Evolutionary conservation across 2,888 invertebrate species (phyloP).

Genomic region (Bugulina stolonifera): DNA sequence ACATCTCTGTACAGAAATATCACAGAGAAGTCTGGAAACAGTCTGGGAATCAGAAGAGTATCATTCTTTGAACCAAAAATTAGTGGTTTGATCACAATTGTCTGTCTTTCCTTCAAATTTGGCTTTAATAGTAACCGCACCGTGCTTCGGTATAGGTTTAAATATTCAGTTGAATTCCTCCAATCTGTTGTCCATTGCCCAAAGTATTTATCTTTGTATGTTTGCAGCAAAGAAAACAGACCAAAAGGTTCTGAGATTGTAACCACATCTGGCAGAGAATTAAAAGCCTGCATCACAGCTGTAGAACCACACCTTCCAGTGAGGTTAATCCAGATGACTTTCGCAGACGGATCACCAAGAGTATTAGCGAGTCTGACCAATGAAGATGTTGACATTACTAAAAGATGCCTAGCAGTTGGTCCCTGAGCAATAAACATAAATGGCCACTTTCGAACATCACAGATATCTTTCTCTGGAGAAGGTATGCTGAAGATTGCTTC

Average conservation of each 20-base stretch:
- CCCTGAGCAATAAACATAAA: not conserved
- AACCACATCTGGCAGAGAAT: slow-evolving; percentile 6
- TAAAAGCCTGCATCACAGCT: not conserved
- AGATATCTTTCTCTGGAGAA: not conserved
- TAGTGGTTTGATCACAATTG: not conserved
- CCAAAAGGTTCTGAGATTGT: not conserved
- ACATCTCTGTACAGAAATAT: not conserved
- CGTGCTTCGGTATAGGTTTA: not conserved
- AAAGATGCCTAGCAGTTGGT: not conserved
- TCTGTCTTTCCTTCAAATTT: not conserved
- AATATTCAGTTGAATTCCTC: not conserved
- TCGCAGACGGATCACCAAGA: not conserved
- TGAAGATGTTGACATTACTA: not conserved
- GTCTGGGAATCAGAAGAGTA: not conserved
- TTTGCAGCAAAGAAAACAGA: not conserved
- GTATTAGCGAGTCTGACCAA: not conserved
- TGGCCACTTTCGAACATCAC: not conserved
- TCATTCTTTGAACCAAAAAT: not conserved
- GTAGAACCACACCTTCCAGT: not conserved
- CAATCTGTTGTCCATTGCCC: not conserved
- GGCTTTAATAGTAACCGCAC: not conserved
- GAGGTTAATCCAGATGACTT: slow-evolving; percentile 1
- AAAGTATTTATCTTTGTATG: not conserved
- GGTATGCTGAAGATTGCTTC: slow-evolving; percentile 8
- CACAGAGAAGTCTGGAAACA: slow-evolving; percentile 1